phyloP scores from a whole-genome alignment of 2,888 invertebrate genomes.

The Asteroscopus sphinx region DNA sequence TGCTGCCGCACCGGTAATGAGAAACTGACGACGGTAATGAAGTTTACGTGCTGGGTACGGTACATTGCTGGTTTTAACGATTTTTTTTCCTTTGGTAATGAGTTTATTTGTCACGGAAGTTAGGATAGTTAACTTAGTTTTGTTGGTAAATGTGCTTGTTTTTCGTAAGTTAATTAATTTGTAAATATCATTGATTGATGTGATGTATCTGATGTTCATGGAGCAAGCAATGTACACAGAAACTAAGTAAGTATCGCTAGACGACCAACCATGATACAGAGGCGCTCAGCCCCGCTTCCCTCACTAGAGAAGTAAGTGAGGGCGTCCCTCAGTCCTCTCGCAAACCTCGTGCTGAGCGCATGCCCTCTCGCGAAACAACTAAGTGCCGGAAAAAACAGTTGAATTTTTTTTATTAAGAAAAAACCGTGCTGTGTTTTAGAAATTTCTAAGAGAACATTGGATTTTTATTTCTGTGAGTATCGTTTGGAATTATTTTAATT shows the following conservation, averaged over 20 bases:
- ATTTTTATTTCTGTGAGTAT: conserved; percentile 82
- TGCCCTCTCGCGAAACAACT: conserved; percentile 65
- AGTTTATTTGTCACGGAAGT: not conserved
- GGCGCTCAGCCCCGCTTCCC: conserved; percentile 78
- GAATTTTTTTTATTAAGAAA: conserved; percentile 74
- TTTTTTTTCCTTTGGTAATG: conserved; percentile 3
- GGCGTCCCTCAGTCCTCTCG: conserved; percentile 81
- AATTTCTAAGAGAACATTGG: conserved; percentile 72
- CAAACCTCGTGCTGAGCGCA: conserved; percentile 65
- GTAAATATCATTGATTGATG: not conserved
- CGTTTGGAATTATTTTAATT: conserved; percentile 49
- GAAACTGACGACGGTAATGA: conserved; percentile 9
- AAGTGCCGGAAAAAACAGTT: conserved; percentile 73
- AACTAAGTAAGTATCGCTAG: conserved; percentile 70
- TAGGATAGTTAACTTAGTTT: not conserved
- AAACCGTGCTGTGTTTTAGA: conserved; percentile 82
- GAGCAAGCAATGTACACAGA: conserved; percentile 69
- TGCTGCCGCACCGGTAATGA: conserved; percentile 55
- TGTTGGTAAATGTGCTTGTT: not conserved
- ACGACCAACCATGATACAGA: conserved; percentile 62
- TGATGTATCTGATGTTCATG: not conserved
- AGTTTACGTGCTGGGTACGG: not conserved
- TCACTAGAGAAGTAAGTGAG: conserved; percentile 72
- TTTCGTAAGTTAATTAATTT: not conserved
- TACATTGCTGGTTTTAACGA: conserved; percentile 55